Conservation (phyloP, 2,888 invertebrate species). For the Lumbricus terrestris region DNA sequence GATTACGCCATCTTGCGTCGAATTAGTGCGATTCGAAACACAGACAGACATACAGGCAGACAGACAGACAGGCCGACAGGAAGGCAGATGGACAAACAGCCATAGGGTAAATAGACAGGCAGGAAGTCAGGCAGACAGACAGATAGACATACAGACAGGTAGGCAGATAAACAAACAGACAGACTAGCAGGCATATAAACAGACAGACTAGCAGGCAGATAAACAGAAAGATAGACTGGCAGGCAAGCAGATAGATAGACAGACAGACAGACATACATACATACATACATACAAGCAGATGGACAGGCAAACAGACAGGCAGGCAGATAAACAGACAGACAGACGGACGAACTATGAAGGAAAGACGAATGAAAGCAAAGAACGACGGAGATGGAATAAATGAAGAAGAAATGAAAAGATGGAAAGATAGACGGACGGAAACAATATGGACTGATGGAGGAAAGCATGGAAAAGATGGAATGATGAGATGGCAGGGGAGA, state of each 20-base stretch:
- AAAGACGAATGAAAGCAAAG: neutral
- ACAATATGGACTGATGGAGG: neutral
- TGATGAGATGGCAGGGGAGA: neutral
- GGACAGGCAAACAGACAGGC: too few relatives aligned
- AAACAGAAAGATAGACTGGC: too few relatives aligned
- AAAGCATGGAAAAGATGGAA: neutral
- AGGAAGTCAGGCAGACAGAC: neutral
- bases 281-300: too few relatives aligned
- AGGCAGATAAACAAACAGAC: too few relatives aligned
- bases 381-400: neutral
- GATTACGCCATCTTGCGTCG: neutral
- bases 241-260: too few relatives aligned
- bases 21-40: neutral
- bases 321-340: neutral
- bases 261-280: neutral
- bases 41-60: too few relatives aligned
- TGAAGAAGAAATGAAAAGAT: neutral
- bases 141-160: neutral
- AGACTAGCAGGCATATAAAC: too few relatives aligned
- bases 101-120: neutral
- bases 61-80: too few relatives aligned
- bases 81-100: too few relatives aligned
- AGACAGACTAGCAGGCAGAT: too few relatives aligned
- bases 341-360: neutral
- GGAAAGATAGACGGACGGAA: too few relatives aligned